Evolutionary conservation across 2,888 invertebrate species (phyloP), one percentile per base, ranked within the genome.

Genomic region (Trypoxylon attenuatum): DNA sequence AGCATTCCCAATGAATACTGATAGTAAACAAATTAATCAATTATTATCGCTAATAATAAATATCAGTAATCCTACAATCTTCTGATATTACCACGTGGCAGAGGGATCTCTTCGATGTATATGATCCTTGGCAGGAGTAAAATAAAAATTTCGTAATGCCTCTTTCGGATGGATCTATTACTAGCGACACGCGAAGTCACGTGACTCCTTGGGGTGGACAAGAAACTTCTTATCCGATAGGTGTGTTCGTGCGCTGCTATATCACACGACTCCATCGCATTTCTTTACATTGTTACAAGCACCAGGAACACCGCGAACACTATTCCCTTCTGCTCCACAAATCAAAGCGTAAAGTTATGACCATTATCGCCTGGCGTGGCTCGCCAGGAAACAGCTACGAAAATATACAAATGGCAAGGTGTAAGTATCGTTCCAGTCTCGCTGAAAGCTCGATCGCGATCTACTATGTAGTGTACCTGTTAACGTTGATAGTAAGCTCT

Each of bases 161-260:
- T 15, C 42, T 25, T 22, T 23, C 51, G 67, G 60, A 76, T 61
- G 63, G 68, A 76, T 73, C 73, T 57, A 62, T 76, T 60, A 68
- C 45, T 21, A 19, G 19, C n/a, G 39, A 46, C 73, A 76, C 76
- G 75, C 76, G 76, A 76, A 63, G 52, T 71, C 58, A 76, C 75
- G 75, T 73, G 76, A 73, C 75, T 42, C 4, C n/a, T n/a, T n/a
- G 33, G 39, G 15, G 45, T 45, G 55, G 61, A 69, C 72, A 60
- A 60, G 53, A 45, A 55, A 70, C 72, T 70, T 59, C 60, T 75
- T 57, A 54, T 52, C 53, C 46, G 25, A 49, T 57, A 49, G 33
- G 61, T 58, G 50, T 45, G 41, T 39, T 43, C 38, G 22, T 39
- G n/a, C n/a, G n/a, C n/a, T n/a, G n/a, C 16, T 51, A 18, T 75